Conservation (phyloP, 2,888 invertebrate genomes). For the Mechanitis mazaeus region DNA sequence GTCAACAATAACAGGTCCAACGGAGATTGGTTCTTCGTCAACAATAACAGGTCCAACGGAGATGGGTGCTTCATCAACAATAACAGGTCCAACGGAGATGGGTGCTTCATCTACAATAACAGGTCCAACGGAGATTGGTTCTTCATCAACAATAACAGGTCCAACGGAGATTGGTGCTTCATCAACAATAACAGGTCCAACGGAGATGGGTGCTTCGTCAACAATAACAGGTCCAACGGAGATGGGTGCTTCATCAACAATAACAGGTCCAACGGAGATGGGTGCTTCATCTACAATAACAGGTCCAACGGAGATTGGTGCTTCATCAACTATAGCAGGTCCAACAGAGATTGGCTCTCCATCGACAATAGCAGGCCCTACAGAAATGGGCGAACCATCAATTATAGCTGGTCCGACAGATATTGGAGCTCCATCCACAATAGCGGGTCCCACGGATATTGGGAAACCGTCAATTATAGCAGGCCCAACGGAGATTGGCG, state of each 20-base stretch:
- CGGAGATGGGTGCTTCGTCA: conserved; percentile 8
- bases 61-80: conserved; percentile 23
- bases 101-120: conserved; percentile 10
- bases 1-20: conserved; percentile 13
- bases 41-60: conserved; percentile 23
- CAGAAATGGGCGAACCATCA: conserved; percentile 1
- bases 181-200: conserved; percentile 23
- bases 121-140: conserved; percentile 16
- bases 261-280: conserved; percentile 18
- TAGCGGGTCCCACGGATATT: conserved; percentile 24
- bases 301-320: conserved; percentile 1
- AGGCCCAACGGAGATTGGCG: conserved; percentile 7
- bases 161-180: conserved; percentile 8
- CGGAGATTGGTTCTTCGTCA: conserved; percentile 7
- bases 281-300: background rate
- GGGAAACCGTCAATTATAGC: conserved; percentile 1
- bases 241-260: conserved; percentile 14
- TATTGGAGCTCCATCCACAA: conserved; percentile 12
- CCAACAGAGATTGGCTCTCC: background rate
- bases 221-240: conserved; percentile 21
- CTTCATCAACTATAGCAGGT: background rate
- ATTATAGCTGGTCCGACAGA: conserved; percentile 12
- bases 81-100: conserved; percentile 24
- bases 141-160: conserved; percentile 19
- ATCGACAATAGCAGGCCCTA: background rate